Evolutionary conservation across 2,888 invertebrate species (phyloP), one percentile per base, ranked within the genome.

Genomic region (Syritta pipiens): DNA sequence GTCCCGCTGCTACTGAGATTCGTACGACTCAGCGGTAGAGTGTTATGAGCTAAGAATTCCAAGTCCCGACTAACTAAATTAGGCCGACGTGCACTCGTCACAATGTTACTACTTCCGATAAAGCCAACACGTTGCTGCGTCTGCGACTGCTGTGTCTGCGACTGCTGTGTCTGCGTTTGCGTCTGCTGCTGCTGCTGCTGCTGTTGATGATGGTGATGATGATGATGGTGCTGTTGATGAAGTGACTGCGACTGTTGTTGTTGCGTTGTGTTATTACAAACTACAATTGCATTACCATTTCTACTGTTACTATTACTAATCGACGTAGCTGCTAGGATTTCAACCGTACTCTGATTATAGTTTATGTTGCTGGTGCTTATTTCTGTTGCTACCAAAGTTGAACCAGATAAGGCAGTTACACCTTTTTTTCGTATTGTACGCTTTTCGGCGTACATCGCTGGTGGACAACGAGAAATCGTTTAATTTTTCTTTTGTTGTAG

Each of bases 151-250:
- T 69, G 83, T 9, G 46, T 57, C 83, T 77, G 68, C 81, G 67
- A 83, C 9, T 48, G 65, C 53, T 55, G 79, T 12, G 53, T 32
- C 7, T 71, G 55, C 2, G 57, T 30, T 10, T 68, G 53, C n/a
- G 46, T 57, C 83, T 77, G 68, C 81, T 69, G 83, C 9, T 48
- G 65, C 53, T 55, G 79, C 12, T 59, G 44, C 7, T 71, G 55
- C 2, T 62, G 37, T 10, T 68, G 53, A 10, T 44, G 40, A 4
- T 32, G 32, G 4, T 32, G 30, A 10, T 63, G 49, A 19, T 57
- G 68, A 30, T 65, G 69, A 67, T 82, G 83, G 83, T 79, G 65
- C 76, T 68, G 83, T 5, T 51, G 59, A 83, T 81, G 69, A 79
- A 68, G 83, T 9, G 46, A 62, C 53, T 55, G 76, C 10, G 53